A percentile compares a stretch with the other conserved stretches of the same genome.
Conservation (phyloP, 2,797 vertebrate species). For the Acanthis flammea region DNA sequence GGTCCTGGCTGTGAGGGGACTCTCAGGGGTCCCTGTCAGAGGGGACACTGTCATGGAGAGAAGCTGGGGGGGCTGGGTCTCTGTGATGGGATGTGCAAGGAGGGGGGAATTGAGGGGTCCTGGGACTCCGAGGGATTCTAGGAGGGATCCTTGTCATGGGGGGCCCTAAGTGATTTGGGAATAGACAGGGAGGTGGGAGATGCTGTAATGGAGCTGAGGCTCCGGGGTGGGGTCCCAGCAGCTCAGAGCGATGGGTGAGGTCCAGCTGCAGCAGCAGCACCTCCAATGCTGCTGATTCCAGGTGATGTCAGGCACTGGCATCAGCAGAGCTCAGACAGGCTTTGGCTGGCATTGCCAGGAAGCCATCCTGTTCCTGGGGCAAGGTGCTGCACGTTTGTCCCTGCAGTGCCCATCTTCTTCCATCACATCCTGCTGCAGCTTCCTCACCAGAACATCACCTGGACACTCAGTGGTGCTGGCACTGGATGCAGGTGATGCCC, state of each 20-base stretch:
- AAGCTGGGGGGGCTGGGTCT: neutral
- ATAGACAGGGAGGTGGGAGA: neutral
- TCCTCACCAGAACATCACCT: rapidly evolving
- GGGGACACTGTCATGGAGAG: neutral
- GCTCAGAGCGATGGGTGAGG: neutral
- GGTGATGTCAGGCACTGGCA: neutral
- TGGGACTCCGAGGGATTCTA: no score
- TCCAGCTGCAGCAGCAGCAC: rapidly evolving
- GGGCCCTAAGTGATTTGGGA: neutral
- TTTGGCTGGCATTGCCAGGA: neutral
- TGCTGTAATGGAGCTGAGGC: neutral
- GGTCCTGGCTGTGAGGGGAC: neutral
- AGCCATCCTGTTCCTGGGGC: neutral
- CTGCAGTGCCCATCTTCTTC: neutral
- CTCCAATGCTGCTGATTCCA: neutral
- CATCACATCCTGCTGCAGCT: rapidly evolving
- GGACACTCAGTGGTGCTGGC: neutral
- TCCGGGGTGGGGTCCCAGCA: neutral
- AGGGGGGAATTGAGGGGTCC: neutral
- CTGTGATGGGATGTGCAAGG: neutral
- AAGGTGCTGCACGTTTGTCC: neutral
- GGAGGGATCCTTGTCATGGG: no score
- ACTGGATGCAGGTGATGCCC: neutral
- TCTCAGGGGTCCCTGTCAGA: neutral
- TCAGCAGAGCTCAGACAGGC: neutral